phyloP scores from a whole-genome alignment of 2,797 vertebrate genomes.

The Triplophysa yarkandensis region DNA sequence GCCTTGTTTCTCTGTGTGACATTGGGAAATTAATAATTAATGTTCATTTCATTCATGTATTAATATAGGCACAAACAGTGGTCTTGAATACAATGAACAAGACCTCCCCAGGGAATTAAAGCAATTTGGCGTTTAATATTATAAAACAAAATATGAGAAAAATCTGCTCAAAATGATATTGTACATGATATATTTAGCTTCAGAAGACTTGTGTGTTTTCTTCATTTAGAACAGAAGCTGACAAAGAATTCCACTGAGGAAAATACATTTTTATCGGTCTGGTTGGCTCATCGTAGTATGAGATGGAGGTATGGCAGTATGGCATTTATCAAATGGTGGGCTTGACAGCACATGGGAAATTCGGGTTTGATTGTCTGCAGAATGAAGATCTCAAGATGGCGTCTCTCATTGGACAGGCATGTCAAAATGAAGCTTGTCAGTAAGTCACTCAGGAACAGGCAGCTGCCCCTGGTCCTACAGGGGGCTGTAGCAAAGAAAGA shows the following conservation, averaged over 20 bases:
- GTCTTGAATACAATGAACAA: conserved; percentile 52
- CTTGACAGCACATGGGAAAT: conserved; percentile 43
- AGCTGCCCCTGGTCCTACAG: conserved; percentile 39
- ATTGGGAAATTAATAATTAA: conserved; percentile 75
- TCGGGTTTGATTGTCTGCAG: conserved; percentile 62
- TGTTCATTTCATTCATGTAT: conserved; percentile 71
- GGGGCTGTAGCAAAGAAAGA: conserved; percentile 48
- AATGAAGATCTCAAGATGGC: conserved; percentile 41
- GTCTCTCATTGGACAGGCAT: conserved; percentile 9
- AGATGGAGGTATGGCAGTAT: conserved; percentile 15
- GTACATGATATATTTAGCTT: conserved; percentile 46
- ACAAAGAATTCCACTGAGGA: conserved; percentile 12
- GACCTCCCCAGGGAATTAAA: conserved; percentile 56
- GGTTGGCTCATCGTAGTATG: conserved; percentile 24
- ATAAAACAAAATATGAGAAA: conserved; percentile 61
- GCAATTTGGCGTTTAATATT: conserved; percentile 54
- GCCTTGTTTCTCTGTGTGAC: conserved; percentile 59
- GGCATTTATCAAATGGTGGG: conserved; percentile 49
- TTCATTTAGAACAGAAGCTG: conserved; percentile 11
- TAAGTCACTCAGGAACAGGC: neutral
- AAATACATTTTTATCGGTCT: conserved; percentile 15
- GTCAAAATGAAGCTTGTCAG: conserved; percentile 28
- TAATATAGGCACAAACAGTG: conserved; percentile 72
- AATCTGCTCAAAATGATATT: conserved; percentile 65
- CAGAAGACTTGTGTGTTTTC: conserved; percentile 49